Evolutionary conservation across 2,113 vertebrate species (phyloP).

Genomic region (Eurystomus gularis): DNA sequence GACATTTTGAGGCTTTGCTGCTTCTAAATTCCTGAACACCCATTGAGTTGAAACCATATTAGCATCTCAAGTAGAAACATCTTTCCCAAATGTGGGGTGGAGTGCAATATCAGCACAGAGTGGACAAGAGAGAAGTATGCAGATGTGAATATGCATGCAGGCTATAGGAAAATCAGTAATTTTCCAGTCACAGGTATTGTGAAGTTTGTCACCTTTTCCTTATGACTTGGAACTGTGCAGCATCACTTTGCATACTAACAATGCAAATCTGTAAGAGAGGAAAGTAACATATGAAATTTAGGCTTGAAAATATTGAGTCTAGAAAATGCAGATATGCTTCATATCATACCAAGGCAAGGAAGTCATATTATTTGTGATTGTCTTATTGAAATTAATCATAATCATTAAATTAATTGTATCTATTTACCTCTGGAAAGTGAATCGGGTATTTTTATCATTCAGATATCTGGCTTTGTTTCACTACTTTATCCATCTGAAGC

Average conservation of each 20-base stretch:
- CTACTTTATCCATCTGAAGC: background rate
- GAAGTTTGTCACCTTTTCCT: background rate
- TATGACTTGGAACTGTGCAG: background rate
- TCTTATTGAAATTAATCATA: background rate
- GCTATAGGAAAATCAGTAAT: background rate
- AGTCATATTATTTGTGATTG: background rate
- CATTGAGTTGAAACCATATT: background rate
- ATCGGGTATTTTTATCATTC: background rate
- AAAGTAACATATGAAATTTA: background rate
- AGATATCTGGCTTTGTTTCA: background rate
- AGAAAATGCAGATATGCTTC: background rate
- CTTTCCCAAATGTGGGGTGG: background rate
- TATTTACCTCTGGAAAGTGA: background rate
- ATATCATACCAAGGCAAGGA: background rate
- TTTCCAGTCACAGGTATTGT: background rate
- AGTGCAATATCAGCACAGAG: background rate
- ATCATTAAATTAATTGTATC: background rate
- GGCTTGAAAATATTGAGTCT: background rate
- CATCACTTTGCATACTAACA: background rate
- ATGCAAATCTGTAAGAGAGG: background rate
- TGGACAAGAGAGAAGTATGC: background rate
- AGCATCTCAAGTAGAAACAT: background rate
- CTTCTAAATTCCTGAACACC: background rate
- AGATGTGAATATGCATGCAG: background rate
- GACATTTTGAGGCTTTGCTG: background rate